Base-by-base conservation (phyloP, 2,797 vertebrate genomes). In the Paratrypauchen microcephalus region DNA sequence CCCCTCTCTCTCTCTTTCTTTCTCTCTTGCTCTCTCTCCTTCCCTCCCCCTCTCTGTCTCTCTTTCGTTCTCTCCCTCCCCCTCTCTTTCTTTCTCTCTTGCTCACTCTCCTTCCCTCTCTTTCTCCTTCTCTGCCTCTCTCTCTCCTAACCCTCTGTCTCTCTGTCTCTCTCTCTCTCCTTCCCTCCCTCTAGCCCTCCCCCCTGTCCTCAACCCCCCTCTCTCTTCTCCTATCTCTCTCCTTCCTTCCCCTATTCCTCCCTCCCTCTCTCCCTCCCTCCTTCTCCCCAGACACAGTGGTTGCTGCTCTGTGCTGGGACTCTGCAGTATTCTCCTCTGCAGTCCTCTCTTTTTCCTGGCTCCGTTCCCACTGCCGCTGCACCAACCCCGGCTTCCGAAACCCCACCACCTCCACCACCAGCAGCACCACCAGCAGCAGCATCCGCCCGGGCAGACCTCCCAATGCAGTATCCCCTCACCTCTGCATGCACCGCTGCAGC, bases 301-400 rank as follows among this genome's bases (percentile, higher is more conserved):
- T 75, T 79, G 73, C 73, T 55, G 72, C 66, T 70, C 67, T 48
- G 59, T 66, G 77, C 77, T 75, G 74, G 73, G 88, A 88, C 89
- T 90, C 90, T 93, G 93, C 91, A 92, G 87, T 87, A 91, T 87
- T 91, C 76, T 88, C 79, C 86, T 90, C 88, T 86, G 88, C 90
- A 91, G 89, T 93, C 79, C 78, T 80, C 81, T 89, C 87, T 32
- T 57, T 92, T 50, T 92, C 90, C 89, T 92, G 90, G 92, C 90
- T 86, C 83, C 75, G 83, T 91, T 93, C 89, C 88, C 80, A 90
- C 81, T 91, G 83, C 90, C 91, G 89, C 83, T 90, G 84, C 90
- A 89, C 88, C 90, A 92, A 41, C 91, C 90, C 87, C 88, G 91
- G 15, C 57, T 19, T 11, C 54, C 24, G 54, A 50, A 16, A 50